Evolutionary conservation across 1,140 invertebrate genomes (phyloP).

Genomic region (Diprion similis): DNA sequence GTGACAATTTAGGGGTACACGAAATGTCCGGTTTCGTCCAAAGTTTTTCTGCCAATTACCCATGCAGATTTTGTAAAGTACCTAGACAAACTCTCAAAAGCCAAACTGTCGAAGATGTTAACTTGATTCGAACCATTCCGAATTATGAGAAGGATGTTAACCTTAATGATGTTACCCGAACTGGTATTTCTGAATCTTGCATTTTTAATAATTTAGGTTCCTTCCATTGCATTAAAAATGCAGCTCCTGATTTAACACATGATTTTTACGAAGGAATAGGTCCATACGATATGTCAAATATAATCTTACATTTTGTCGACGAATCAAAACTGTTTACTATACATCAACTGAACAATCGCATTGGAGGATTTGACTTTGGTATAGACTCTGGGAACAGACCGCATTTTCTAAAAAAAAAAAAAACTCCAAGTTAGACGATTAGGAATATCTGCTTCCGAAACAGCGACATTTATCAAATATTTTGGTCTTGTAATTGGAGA

Average conservation of each 20-base stretch:
- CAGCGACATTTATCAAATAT: background rate
- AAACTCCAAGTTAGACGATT: background rate
- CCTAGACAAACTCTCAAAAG: constrained; percentile 25
- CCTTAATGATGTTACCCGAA: constrained; percentile 11
- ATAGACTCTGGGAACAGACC: background rate
- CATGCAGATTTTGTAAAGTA: constrained; percentile 37
- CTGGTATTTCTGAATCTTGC: background rate
- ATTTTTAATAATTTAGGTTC: background rate
- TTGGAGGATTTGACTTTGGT: constrained; percentile 9
- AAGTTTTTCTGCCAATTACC: constrained; percentile 38
- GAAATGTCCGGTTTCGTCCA: constrained; percentile 31
- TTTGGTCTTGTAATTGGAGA: constrained; percentile 6
- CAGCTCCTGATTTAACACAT: constrained; percentile 1
- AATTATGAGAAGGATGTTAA: constrained; percentile 1
- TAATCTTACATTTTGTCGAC: constrained; percentile 6
- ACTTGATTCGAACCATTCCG: background rate
- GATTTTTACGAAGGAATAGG: constrained; percentile 9
- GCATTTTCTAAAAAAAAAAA: background rate
- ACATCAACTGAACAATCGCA: background rate
- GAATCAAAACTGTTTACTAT: background rate
- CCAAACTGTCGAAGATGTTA: constrained; percentile 23
- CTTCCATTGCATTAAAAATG: constrained; percentile 9
- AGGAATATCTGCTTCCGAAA: constrained; percentile 4
- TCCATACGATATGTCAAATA: background rate
- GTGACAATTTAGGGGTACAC: constrained; percentile 41